Conservation (phyloP, 2,113 vertebrate genomes). For the Indicator maculatus region DNA sequence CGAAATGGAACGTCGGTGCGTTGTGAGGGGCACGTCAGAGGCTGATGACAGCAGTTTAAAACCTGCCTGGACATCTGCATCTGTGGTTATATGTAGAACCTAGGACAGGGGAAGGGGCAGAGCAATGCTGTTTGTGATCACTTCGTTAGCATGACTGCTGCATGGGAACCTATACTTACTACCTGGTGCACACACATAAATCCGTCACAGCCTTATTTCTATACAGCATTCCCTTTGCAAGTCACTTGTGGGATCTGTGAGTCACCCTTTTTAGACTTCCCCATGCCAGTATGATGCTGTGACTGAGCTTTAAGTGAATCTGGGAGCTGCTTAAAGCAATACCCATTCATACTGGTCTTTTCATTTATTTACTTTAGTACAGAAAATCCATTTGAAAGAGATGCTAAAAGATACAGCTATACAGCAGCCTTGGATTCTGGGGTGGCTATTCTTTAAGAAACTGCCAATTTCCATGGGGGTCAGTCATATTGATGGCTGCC, state of each 20-base stretch:
- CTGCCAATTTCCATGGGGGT: conserved; percentile 29
- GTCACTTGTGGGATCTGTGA: conserved; percentile 32
- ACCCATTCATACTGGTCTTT: conserved; percentile 34
- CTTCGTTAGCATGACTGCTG: neutral
- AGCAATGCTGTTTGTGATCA: fast-evolving
- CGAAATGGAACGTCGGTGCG: conserved; percentile 85
- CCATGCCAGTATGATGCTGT: neutral
- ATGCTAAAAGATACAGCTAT: conserved; percentile 25
- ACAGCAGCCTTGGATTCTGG: conserved; percentile 10
- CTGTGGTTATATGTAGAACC: neutral
- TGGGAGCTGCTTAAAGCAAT: conserved; percentile 57
- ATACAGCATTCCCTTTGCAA: neutral
- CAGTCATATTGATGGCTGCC: conserved; percentile 43
- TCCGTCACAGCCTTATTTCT: neutral
- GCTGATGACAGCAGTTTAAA: neutral
- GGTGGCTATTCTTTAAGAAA: conserved; percentile 34
- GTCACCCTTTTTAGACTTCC: conserved; percentile 28
- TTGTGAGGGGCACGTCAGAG: neutral
- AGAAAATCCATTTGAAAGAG: conserved; percentile 45
- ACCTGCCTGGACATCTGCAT: neutral
- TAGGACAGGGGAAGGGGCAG: neutral
- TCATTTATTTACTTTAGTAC: conserved; percentile 41
- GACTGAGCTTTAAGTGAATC: conserved; percentile 29
- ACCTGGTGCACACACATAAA: neutral
- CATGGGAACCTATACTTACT: neutral